Evolutionary conservation across 2,113 vertebrate genomes (phyloP).

Genomic region (Strix uralensis): DNA sequence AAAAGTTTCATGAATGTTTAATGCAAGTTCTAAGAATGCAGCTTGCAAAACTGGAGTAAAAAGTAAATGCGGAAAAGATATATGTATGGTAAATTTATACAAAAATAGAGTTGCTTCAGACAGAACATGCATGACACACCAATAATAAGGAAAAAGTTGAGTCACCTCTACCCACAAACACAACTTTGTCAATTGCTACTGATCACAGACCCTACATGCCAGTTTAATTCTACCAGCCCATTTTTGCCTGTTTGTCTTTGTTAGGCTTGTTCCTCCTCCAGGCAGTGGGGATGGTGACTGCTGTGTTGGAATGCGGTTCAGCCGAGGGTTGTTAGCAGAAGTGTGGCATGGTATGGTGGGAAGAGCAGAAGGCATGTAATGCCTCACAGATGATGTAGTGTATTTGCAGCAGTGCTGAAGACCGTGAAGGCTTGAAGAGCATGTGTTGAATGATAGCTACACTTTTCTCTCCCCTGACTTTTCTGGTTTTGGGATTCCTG

Average conservation of each 20-base stretch:
- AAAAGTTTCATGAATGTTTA: not conserved
- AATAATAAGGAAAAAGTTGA: not conserved
- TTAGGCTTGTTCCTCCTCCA: not conserved
- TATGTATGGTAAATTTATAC: not conserved
- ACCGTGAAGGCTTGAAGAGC: accelerated
- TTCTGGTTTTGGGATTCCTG: not conserved
- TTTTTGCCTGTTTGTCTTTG: not conserved
- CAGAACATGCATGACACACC: not conserved
- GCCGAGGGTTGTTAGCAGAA: not conserved
- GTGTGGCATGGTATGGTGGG: not conserved
- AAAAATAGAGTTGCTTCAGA: not conserved
- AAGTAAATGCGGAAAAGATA: not conserved
- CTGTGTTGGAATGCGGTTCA: accelerated
- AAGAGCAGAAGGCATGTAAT: not conserved
- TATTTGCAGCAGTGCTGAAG: not conserved
- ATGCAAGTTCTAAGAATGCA: not conserved
- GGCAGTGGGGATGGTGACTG: accelerated
- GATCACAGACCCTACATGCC: not conserved
- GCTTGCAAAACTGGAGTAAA: not conserved
- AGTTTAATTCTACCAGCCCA: not conserved
- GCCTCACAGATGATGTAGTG: not conserved
- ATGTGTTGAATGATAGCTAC: not conserved
- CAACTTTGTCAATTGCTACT: not conserved
- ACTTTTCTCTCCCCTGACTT: not conserved
- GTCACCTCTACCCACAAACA: not conserved